Evolutionary conservation across 2,888 invertebrate species (phyloP), one percentile per base, ranked within the genome.

Genomic region (Protophormia terraenovae): DNA sequence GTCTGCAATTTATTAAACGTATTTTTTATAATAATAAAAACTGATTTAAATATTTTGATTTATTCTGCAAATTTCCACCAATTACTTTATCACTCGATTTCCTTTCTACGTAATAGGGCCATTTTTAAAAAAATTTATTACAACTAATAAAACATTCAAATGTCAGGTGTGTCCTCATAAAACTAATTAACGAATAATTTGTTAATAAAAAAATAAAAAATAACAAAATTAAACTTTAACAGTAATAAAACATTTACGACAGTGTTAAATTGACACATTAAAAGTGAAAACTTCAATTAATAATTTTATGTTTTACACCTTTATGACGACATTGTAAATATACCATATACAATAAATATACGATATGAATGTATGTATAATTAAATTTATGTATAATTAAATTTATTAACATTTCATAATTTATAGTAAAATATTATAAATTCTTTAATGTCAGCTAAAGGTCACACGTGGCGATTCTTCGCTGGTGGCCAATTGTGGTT

Each of bases 341-440:
- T n/a, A n/a, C n/a, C n/a, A n/a, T n/a, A n/a, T n/a, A n/a, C n/a
- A n/a, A n/a, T n/a, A n/a, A n/a, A n/a, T n/a, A n/a, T n/a, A n/a
- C n/a, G n/a, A n/a, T n/a, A n/a, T n/a, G n/a, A n/a, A n/a, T n/a
- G n/a, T n/a, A n/a, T n/a, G n/a, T n/a, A n/a, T n/a, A n/a, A n/a
- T n/a, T n/a, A n/a, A n/a, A n/a, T n/a, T n/a, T n/a, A n/a, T n/a
- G n/a, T n/a, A n/a, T n/a, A 55, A n/a, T 55, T 6, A 22, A 53
- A 53, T 69, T 69, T 69, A 53, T 69, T 69, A 69, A 35, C 38
- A 35, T 69, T 67, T 69, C 53, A 32, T 53, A 69, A 14, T 7
- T 55, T 29, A 29, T 29, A 41, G n/a, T 41, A 41, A 41, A 41
- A 41, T 41, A n/a, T 41, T n/a, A 41, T 41, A 41, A 41, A n/a